A percentile compares a stretch with the other conserved stretches of the same genome.
Conservation (phyloP, 2,113 vertebrate genomes). For the Clarias macrocephalus region DNA sequence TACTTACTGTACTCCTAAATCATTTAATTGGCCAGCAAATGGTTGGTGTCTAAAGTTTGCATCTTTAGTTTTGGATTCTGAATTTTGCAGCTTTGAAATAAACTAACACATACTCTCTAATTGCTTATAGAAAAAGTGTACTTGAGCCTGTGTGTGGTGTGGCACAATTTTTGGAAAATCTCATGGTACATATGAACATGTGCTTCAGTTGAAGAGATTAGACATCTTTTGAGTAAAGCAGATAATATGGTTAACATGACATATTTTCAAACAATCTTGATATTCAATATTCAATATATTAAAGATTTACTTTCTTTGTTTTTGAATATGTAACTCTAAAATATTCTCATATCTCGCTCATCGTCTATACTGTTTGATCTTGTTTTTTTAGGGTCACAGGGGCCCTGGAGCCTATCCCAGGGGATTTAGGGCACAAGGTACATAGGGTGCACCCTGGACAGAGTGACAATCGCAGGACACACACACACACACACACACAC, state of each 20-base stretch:
- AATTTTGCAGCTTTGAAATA: neutral
- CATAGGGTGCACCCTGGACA: too few species aligned
- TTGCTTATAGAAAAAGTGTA: neutral
- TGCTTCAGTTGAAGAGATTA: neutral
- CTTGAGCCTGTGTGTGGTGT: too few species aligned
- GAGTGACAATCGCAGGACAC: too few species aligned
- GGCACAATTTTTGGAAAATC: too few species aligned
- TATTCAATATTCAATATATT: neutral
- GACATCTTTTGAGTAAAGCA: neutral
- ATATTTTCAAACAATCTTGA: neutral
- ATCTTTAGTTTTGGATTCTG: neutral
- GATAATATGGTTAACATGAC: neutral
- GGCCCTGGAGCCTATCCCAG: too few species aligned
- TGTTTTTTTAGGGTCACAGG: too few species aligned
- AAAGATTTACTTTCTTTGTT: too few species aligned
- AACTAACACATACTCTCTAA: neutral
- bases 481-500: too few species aligned
- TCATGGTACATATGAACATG: neutral
- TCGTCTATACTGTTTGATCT: too few species aligned
- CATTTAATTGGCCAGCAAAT: neutral
- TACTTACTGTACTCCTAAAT: neutral
- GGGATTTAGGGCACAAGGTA: too few species aligned
- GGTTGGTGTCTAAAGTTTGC: neutral
- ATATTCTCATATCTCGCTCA: too few species aligned
- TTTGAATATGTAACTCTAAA: neutral